Conservation (phyloP, 2,113 vertebrate species). For the Cettia cetti region DNA sequence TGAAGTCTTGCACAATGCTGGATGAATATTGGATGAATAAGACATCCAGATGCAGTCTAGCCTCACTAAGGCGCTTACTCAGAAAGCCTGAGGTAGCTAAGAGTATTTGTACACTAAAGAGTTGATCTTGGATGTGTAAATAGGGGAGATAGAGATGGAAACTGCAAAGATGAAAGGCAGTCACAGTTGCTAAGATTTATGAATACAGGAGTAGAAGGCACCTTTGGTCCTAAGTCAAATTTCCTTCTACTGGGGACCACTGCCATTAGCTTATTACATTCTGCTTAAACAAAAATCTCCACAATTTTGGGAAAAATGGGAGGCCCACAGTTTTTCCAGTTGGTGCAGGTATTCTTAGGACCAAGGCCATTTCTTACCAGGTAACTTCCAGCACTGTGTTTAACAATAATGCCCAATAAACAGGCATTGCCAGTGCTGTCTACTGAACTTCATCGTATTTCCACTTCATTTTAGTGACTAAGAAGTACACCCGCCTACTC, state of each 20-base stretch:
- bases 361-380: neutral
- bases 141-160: neutral
- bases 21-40: fast-evolving
- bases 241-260: neutral
- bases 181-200: neutral
- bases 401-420: neutral
- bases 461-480: neutral
- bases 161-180: neutral
- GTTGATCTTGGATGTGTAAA: neutral
- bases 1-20: neutral
- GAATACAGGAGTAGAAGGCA: neutral
- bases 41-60: neutral
- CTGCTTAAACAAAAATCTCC: neutral
- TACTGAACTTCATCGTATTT: neutral
- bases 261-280: neutral
- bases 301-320: neutral
- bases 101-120: neutral
- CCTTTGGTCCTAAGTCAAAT: neutral
- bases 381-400: neutral
- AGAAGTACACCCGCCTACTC: neutral
- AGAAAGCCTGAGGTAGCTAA: neutral
- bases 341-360: neutral
- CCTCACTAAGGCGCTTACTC: neutral
- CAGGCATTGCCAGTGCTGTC: neutral
- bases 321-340: neutral